A percentile compares a stretch with the other conserved stretches of the same genome.
Conservation (phyloP, 2,797 vertebrate species). For the Eurystomus glaucurus region DNA sequence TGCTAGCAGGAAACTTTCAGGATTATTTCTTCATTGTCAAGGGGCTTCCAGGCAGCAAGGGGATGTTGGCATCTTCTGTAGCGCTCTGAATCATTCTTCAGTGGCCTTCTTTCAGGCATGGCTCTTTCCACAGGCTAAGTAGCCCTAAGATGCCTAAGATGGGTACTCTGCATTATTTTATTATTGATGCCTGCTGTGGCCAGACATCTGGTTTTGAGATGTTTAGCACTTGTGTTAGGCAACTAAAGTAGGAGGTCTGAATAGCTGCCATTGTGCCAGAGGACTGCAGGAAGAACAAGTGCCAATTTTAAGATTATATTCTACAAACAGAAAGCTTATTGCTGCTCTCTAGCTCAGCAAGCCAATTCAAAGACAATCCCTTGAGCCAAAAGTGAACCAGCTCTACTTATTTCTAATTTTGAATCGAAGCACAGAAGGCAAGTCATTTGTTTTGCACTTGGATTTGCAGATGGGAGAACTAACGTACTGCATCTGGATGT, state of each 20-base stretch:
- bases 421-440: slow-evolving; percentile 20
- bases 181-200: slow-evolving; percentile 34
- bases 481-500: background rate
- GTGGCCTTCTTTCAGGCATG: background rate
- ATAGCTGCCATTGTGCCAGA: slow-evolving; percentile 42
- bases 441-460: slow-evolving; percentile 52
- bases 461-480: slow-evolving; percentile 26
- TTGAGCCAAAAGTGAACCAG: slow-evolving; percentile 39
- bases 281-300: slow-evolving; percentile 16
- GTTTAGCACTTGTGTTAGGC: slow-evolving; percentile 6
- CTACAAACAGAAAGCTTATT: slow-evolving; percentile 56
- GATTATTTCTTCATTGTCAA: background rate
- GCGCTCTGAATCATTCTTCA: background rate
- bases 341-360: slow-evolving; percentile 26
- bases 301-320: slow-evolving; percentile 69
- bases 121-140: background rate
- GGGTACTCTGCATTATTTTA: background rate
- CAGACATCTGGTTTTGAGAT: slow-evolving; percentile 27
- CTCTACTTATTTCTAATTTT: slow-evolving; percentile 33
- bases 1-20: background rate
- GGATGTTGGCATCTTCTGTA: background rate
- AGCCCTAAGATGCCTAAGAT: slow-evolving; percentile 27
- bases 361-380: slow-evolving; percentile 17
- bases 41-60: background rate
- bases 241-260: slow-evolving; percentile 14